These are phyloP conservation scores for Plestiodon gilberti DNA, from an alignment of 2,113 vertebrate species.

Conservation along the genomic window DNA sequence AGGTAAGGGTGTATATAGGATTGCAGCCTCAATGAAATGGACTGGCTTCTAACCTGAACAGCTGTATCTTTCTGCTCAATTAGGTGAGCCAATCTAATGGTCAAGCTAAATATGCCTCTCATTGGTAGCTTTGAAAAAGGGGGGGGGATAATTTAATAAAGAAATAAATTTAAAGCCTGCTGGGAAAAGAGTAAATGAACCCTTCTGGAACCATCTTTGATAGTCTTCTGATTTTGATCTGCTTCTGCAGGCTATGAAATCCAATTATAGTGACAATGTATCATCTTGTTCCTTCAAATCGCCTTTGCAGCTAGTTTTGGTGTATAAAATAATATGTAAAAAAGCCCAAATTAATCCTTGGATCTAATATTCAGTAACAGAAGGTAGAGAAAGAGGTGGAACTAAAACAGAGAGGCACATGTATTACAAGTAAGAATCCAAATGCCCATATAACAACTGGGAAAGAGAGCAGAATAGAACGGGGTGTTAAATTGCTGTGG, in stretches of 20 bases:
- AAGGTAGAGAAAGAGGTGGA: neutral
- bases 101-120: neutral
- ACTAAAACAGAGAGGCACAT: neutral
- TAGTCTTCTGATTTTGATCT: slow-evolving; percentile 35
- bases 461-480: neutral
- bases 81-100: neutral
- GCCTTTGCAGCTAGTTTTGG: neutral
- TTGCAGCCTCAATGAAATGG: no score
- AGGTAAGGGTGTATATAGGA: no score
- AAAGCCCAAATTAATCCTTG: neutral
- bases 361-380: neutral
- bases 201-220: slow-evolving; percentile 16
- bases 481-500: neutral
- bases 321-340: neutral
- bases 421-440: neutral
- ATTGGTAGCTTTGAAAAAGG: slow-evolving; percentile 1
- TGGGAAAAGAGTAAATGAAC: neutral
- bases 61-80: neutral
- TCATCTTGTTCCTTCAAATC: neutral
- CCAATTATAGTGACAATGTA: slow-evolving; percentile 17
- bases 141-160: neutral
- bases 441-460: neutral
- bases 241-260: neutral
- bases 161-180: neutral
- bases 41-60: neutral